A percentile compares a stretch with the other conserved stretches of the same genome.
Conservation (phyloP, 2,888 invertebrate species). For the Drosophila trichaetosa region DNA sequence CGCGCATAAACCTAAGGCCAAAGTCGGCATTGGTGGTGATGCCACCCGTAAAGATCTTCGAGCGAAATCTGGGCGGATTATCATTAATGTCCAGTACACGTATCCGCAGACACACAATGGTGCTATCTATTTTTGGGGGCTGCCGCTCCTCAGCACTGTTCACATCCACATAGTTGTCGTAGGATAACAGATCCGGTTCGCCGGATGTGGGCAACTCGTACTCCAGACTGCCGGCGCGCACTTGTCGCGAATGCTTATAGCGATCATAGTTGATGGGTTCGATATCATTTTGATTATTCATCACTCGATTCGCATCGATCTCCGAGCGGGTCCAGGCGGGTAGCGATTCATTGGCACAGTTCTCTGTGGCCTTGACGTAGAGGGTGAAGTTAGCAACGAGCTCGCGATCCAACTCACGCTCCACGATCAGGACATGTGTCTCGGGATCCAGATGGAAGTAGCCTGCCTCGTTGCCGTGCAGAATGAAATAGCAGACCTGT, state of each 20-base stretch:
- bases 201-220: constrained; percentile 31
- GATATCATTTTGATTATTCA: constrained; percentile 6
- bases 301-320: constrained; percentile 28
- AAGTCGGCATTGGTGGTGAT: constrained; percentile 97
- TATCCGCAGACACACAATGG: constrained; percentile 89
- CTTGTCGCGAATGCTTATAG: constrained; percentile 75
- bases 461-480: constrained; percentile 92
- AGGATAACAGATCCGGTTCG: constrained; percentile 37
- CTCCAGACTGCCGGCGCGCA: constrained; percentile 48
- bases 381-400: constrained; percentile 88
- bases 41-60: constrained; percentile 95
- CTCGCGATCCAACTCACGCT: constrained; percentile 91
- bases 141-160: constrained; percentile 28
- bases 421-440: constrained; percentile 87
- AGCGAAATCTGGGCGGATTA: constrained; percentile 93
- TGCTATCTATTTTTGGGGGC: constrained; percentile 86
- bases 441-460: constrained; percentile 90
- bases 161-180: constrained; percentile 48
- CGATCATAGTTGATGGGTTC: constrained; percentile 62
- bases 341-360: constrained; percentile 87
- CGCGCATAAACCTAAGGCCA: constrained; percentile 93
- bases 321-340: constrained; percentile 56
- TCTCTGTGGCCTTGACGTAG: constrained; percentile 92
- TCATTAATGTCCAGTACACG: constrained; percentile 95
- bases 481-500: constrained; percentile 96